Base-by-base conservation (phyloP, 2,113 vertebrate genomes). In the Hoplias malabaricus region DNA sequence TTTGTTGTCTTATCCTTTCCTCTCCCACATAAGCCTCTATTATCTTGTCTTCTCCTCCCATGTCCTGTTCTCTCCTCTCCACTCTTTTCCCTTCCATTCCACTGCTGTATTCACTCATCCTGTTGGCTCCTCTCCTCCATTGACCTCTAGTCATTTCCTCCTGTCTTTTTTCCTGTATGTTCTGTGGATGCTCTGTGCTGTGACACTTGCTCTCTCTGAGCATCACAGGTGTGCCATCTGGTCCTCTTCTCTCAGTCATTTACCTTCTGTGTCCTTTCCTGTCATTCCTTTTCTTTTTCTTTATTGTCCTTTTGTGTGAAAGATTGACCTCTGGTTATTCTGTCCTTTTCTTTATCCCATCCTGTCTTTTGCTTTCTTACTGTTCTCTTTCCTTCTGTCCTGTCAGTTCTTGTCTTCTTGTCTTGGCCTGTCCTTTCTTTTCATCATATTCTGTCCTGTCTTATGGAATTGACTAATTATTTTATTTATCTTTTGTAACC, bases 151-250 rank as follows among this genome's bases (percentile, higher is more conserved):
- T n/a, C n/a, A n/a, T n/a, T n/a, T n/a, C n/a, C 11, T 56, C 23
- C 53, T 48, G 14, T 8, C 38, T 10, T 67, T 16, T 33, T 61
- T 19, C 33, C 57, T 2, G 33, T 14, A 61, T 61, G 29, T 63
- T 19, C 8, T 63, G 59, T 31, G 7, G 29, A 3, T 34, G 59
- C 29, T 25, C 19, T 36, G 2, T 63, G 14, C 33, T 63, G 33
- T 34, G 59, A 63, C 59, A 63, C 31, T 33, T 63, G 59, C 59
- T 63, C 59, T 62, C 19, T 63, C 59, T 10, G 34, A 36, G 33
- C 36, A 9, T 63, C 59, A 63, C 16, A 63, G 33, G 59, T 63
- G 59, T 36, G 19, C 59, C 59, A 36, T 63, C 59, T 63, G 59
- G 59, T 48, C 10, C 16, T 9, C 46, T 23, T 31, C 31, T 4